Evolutionary conservation across 1,140 invertebrate species (phyloP).

Genomic region (Ceratina australensis): DNA sequence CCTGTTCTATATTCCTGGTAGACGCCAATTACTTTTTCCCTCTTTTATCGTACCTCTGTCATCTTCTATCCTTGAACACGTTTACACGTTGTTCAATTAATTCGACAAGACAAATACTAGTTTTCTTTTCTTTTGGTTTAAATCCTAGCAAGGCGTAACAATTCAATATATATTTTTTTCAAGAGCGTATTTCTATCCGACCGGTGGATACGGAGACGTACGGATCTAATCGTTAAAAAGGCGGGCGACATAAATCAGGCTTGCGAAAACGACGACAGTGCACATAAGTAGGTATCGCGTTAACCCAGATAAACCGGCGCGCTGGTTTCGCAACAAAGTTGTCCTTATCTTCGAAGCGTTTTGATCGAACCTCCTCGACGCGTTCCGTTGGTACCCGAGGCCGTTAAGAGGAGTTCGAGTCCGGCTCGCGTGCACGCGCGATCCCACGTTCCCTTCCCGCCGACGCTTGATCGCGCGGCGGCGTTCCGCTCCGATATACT

Average conservation of each 20-base stretch:
- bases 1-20: conserved; percentile 32
- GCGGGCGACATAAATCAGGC: conserved; percentile 19
- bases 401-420: background rate
- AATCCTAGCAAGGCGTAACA: too few species aligned
- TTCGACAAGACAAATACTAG: too few species aligned
- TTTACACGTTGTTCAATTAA: too few species aligned
- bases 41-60: background rate
- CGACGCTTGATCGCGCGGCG: background rate
- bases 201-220: background rate
- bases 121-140: too few species aligned
- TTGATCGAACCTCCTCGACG: too few species aligned
- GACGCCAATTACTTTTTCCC: conserved; percentile 36
- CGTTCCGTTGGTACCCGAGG: background rate
- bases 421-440: conserved; percentile 5
- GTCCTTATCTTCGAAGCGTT: conserved; percentile 12
- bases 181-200: background rate
- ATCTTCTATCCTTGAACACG: background rate
- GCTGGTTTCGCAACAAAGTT: conserved; percentile 17
- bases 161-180: too few species aligned
- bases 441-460: conserved; percentile 27
- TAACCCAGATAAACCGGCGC: too few species aligned
- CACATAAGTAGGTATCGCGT: conserved; percentile 4
- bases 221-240: background rate
- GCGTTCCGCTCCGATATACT: conserved; percentile 1
- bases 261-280: conserved; percentile 26